Evolutionary conservation across 2,888 invertebrate genomes (phyloP).

Genomic region (Euspilapteryx auroguttella): DNA sequence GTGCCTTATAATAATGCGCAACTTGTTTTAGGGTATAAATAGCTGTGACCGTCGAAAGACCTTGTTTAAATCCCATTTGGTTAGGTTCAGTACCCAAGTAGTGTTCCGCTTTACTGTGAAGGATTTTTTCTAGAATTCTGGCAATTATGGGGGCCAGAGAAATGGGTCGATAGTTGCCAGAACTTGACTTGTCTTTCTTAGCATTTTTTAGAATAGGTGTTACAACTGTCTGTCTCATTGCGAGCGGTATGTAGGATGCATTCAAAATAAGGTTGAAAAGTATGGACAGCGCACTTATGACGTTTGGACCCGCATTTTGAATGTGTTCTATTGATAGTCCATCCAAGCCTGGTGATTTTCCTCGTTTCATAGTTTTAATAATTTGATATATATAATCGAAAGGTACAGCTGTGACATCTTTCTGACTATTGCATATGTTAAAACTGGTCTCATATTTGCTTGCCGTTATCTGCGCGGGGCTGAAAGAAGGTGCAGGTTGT

Average conservation of each 20-base stretch:
- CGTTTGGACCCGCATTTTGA: not conserved
- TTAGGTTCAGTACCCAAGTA: not conserved
- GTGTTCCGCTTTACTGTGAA: not conserved
- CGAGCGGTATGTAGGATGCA: not conserved
- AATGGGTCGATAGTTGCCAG: not conserved
- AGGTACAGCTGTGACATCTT: not conserved
- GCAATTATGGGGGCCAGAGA: no score
- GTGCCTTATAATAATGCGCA: not conserved
- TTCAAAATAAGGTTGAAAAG: not conserved
- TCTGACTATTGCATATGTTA: no score
- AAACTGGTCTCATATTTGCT: no score
- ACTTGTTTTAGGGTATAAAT: conserved; percentile 1
- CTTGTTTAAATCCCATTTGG: not conserved
- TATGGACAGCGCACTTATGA: not conserved
- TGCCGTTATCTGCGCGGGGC: not conserved
- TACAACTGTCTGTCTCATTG: not conserved
- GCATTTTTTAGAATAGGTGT: no score
- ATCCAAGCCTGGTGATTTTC: not conserved
- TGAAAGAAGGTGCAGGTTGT: not conserved
- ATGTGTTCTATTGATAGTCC: not conserved
- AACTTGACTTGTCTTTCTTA: not conserved
- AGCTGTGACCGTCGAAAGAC: not conserved
- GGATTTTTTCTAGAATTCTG: not conserved
- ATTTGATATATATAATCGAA: not conserved
- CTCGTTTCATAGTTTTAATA: not conserved